Evolutionary conservation across 2,888 invertebrate species (phyloP), one percentile per base, ranked within the genome.

Genomic region (Sarcophaga rosellei): DNA sequence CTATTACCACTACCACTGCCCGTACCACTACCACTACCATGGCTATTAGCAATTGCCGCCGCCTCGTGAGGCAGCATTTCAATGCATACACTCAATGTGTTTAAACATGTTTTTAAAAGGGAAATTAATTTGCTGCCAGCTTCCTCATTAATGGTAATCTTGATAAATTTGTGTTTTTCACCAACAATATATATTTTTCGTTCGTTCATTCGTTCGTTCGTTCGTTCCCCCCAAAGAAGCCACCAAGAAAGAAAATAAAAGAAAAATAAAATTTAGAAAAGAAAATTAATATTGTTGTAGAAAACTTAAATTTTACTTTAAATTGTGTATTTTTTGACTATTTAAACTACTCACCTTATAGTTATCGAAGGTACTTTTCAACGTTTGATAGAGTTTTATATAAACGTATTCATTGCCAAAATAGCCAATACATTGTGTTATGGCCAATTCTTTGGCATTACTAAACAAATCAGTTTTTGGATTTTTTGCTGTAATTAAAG

Each of bases 311-410:
- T 73, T 35, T 35, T 25, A 0, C 25, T 62, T 74, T 63, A 78
- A 69, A 73, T 73, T 35, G 11, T 15, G 20, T 62, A 57, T 35
- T 25, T 68, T 68, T 35, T 45, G 15, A 1, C 47, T 10, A 4
- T 53, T 12, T 57, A n/a, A 15, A 23, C 20, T 5, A 88, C 91
- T 92, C 92, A 97, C 97, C 95, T 97, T 97, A 93, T 98, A 97
- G 94, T 97, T 98, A 45, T 96, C 95, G 93, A 97, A 97, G 4
- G 97, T 96, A 88, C 96, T 96, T 91, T 96, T 96, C 80, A 98
- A 92, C 76, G 95, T 95, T 82, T 97, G 97, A 92, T 97, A 97
- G 84, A 98, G 94, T 93, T 96, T 97, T 94, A 97, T 95, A 92
- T 98, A 98, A 92, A 97, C 96, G 0, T 97, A 96, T 85, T 96